Conservation (phyloP, 2,888 invertebrate species). For the Perithous albicinctus region DNA sequence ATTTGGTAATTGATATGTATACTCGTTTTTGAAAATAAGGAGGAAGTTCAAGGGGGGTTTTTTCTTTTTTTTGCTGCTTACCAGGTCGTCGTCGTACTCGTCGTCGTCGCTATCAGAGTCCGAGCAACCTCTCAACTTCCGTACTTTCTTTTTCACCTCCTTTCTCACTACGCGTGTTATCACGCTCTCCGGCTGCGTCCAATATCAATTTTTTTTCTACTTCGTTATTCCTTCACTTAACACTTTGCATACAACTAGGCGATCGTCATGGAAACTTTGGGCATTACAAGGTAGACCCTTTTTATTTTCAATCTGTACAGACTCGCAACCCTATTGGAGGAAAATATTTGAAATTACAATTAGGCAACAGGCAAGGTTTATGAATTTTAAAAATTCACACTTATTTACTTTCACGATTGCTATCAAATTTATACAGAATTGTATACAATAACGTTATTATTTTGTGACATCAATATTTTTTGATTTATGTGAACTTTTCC, state of each 20-base stretch:
- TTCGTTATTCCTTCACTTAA: neutral
- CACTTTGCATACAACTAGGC: neutral
- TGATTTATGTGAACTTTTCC: no score
- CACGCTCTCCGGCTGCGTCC: constrained; percentile 87
- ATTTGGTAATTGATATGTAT: neutral
- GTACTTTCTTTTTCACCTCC: constrained; percentile 86
- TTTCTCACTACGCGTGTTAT: constrained; percentile 86
- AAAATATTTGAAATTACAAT: neutral
- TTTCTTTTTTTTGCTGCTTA: constrained; percentile 84
- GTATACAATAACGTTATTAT: neutral
- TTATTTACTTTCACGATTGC: neutral
- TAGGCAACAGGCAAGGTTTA: neutral
- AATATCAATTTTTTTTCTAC: constrained; percentile 63
- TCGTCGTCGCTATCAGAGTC: constrained; percentile 88
- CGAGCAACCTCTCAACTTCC: constrained; percentile 82
- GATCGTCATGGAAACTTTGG: neutral
- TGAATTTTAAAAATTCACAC: neutral
- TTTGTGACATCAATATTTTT: neutral
- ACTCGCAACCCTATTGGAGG: neutral
- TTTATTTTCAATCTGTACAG: no score
- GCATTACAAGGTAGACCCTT: neutral
- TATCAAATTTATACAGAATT: neutral
- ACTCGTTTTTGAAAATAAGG: neutral
- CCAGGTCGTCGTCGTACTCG: constrained; percentile 90
- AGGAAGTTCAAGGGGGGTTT: neutral